Percentiles rank a stretch among this genome's conserved stretches.
Conservation (phyloP, 2,888 invertebrate species). For the Drosophila yooni region DNA sequence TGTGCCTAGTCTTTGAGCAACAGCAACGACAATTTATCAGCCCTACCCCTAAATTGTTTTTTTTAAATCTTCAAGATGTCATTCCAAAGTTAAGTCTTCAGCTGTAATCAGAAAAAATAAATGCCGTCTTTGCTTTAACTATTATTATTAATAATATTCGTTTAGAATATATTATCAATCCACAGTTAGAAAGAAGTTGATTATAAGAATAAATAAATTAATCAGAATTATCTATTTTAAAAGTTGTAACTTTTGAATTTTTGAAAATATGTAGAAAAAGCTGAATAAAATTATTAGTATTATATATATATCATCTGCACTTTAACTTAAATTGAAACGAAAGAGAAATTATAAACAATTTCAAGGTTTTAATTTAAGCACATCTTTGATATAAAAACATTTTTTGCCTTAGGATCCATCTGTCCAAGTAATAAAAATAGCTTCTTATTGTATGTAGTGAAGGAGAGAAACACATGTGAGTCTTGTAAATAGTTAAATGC, state of each 20-base stretch:
- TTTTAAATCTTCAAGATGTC: not conserved
- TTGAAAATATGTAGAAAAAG: not conserved
- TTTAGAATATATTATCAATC: not conserved
- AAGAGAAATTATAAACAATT: not conserved
- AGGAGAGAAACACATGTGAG: conserved; percentile 31
- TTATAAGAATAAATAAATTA: not conserved
- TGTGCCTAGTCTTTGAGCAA: not conserved
- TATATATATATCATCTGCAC: not conserved
- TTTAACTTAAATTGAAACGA: not conserved
- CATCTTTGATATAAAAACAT: not conserved
- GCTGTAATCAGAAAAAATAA: not conserved
- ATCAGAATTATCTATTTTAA: not conserved
- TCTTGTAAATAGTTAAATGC: conserved; percentile 9
- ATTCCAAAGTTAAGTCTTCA: not conserved
- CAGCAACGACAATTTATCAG: not conserved
- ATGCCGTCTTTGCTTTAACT: not conserved
- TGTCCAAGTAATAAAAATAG: no score
- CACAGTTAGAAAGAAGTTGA: no score
- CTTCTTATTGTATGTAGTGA: not conserved
- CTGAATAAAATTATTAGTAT: not conserved
- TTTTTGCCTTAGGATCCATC: not conserved
- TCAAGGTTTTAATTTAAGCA: not conserved
- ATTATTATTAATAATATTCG: not conserved
- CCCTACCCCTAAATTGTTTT: not conserved
- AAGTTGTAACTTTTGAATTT: no score